Evolutionary conservation across 2,888 invertebrate genomes (phyloP).

Genomic region (Euplexia lucipara): DNA sequence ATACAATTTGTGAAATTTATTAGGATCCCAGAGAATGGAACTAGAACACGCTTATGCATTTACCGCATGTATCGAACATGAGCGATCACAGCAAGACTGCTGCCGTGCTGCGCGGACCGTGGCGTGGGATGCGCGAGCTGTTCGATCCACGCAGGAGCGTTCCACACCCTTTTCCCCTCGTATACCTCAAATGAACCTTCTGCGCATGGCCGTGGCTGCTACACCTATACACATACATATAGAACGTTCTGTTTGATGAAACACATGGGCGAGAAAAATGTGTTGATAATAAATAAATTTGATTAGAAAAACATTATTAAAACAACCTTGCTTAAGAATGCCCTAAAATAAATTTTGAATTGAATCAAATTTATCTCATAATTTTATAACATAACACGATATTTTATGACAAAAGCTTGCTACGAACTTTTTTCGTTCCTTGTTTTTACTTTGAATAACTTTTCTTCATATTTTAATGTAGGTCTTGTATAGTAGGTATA

Average conservation of each 20-base stretch:
- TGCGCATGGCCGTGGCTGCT: constrained; percentile 12
- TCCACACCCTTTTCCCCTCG: not conserved
- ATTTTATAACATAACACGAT: no score
- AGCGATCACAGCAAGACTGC: constrained; percentile 13
- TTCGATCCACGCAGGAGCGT: constrained; percentile 1
- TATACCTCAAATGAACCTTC: not conserved
- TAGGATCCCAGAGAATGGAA: not conserved
- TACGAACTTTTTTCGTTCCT: no score
- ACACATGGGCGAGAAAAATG: constrained; percentile 6
- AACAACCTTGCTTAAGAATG: no score
- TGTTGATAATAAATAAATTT: not conserved
- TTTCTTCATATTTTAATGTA: no score
- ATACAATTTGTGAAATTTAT: constrained; percentile 1
- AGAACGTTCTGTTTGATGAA: no score
- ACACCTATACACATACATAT: no score
- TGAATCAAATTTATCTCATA: no score
- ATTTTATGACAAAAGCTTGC: no score
- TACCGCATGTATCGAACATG: constrained; percentile 13
- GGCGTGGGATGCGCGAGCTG: not conserved
- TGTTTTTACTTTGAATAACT: no score
- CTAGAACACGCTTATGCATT: not conserved
- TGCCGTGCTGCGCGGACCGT: constrained; percentile 4
- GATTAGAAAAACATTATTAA: no score
- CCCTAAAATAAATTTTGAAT: no score
- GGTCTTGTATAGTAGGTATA: no score